A percentile compares a stretch with the other conserved stretches of the same genome.
phyloP scores from a whole-genome alignment of 2,797 vertebrate species.

The Pogonophryne albipinna region DNA sequence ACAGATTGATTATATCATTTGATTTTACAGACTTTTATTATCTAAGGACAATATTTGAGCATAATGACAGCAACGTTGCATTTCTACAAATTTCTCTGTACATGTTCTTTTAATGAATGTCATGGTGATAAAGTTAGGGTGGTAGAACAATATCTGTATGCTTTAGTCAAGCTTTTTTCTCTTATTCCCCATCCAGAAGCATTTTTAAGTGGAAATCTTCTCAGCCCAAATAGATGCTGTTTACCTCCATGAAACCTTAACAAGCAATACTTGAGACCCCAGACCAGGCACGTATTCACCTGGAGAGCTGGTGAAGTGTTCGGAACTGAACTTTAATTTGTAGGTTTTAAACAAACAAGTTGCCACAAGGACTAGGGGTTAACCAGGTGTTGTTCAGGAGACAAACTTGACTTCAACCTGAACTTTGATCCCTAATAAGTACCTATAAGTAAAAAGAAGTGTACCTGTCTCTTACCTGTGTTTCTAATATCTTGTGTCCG shows the following conservation, averaged over 20 bases:
- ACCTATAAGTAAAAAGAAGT: conserved; percentile 16
- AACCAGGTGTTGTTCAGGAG: conserved; percentile 49
- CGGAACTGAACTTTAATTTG: conserved; percentile 26
- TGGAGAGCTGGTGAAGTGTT: conserved; percentile 3
- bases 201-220: neutral
- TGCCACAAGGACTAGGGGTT: neutral
- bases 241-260: neutral
- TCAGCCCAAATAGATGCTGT: neutral
- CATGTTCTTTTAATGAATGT: too few relatives aligned
- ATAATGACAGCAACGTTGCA: fast-evolving
- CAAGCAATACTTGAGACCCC: neutral
- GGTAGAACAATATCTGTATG: neutral
- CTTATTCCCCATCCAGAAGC: neutral
- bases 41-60: fast-evolving
- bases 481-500: conserved; percentile 29
- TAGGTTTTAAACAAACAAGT: conserved; percentile 36
- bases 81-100: fast-evolving
- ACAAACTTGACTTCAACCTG: conserved; percentile 48
- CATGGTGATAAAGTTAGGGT: too few relatives aligned
- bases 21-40: fast-evolving
- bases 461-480: conserved; percentile 65
- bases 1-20: neutral
- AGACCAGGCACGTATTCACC: neutral
- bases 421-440: conserved; percentile 45
- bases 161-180: neutral